Base-by-base conservation (phyloP, 2,113 vertebrate genomes). In the Oplegnathus fasciatus region DNA sequence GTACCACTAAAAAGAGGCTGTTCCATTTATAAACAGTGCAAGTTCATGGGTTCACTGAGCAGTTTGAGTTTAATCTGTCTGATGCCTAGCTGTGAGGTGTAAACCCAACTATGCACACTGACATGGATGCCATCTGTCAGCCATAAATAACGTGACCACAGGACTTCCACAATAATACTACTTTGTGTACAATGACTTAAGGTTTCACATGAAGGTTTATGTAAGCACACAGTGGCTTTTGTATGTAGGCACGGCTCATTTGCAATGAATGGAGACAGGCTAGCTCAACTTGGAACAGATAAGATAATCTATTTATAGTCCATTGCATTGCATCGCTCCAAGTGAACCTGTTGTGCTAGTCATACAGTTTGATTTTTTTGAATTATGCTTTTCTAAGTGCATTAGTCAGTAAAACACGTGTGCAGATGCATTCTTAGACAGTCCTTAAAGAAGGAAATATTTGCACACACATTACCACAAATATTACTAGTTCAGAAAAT, bases 31-130 rank as follows among this genome's bases (percentile, higher is more conserved):
- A 69, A 88, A 86, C 80, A 30, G 42, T 11, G 10, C 34, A 66
- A 79, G 88, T 80, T 86, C 89, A 83, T 61, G 37, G 28, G 84
- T 88, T 90, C 79, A 89, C 70, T 9, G 60, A 54, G 55, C 37
- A 30, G 82, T 80, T 58, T 60, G 30, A 75, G 84, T 83, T 89
- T 86, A 81, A 88, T 68, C 87, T 58, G 69, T 86, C 78, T 83
- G 87, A 89, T 79, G 71, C 58, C 68, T 70, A 6, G 65, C 78
- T 66, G 13, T 6, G 74, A 87, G 74, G 86, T 80, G 83, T 64
- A 83, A 87, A 81, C 70, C 86, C 60, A 69, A 71, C 67, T 46
- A 78, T 40, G 60, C 70, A 80, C n/a, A 6, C 42, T 46, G 75
- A 77, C 77, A 83, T 30, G 20, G 82, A 80, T 48, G 58, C 79